Conservation (phyloP, 2,797 vertebrate genomes). For the Halcyon leucocephala region DNA sequence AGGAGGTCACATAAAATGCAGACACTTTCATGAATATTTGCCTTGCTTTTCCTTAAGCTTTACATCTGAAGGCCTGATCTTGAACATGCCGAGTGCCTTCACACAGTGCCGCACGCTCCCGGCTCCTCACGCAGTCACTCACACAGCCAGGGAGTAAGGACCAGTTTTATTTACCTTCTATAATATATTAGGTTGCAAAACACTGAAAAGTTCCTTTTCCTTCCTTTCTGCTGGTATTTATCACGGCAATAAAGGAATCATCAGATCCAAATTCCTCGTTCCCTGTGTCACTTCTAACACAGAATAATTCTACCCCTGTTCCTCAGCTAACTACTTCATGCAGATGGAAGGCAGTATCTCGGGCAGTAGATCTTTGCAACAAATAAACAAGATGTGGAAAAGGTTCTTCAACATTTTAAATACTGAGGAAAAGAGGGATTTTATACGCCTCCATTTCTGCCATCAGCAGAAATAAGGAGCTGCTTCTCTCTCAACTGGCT, state of each 20-base stretch:
- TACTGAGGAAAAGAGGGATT: not conserved
- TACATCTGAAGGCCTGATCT: not conserved
- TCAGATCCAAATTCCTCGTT: not conserved
- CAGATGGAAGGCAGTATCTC: not conserved
- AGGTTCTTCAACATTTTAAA: not conserved
- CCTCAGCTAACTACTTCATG: not conserved
- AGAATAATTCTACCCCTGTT: fast-evolving
- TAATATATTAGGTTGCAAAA: not conserved
- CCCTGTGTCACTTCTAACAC: not conserved
- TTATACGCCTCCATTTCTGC: not conserved
- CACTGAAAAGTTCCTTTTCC: not conserved
- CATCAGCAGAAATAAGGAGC: not conserved
- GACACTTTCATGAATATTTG: constrained; percentile 17
- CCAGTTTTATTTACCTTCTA: not conserved
- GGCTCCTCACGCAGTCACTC: not conserved
- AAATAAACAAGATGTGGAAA: not conserved
- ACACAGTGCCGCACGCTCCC: fast-evolving
- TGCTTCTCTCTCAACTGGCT: not conserved
- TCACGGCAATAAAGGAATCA: not conserved
- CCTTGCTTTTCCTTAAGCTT: not conserved
- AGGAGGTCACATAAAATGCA: constrained; percentile 44
- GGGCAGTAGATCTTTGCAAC: not conserved
- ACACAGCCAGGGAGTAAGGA: fast-evolving
- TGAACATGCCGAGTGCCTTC: fast-evolving
- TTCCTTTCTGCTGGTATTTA: not conserved